Percentiles rank a stretch among this genome's conserved stretches.
These are phyloP conservation scores for Euborellia annulipes DNA, from an alignment of 1,140 invertebrate species.

Conservation along the genomic window DNA sequence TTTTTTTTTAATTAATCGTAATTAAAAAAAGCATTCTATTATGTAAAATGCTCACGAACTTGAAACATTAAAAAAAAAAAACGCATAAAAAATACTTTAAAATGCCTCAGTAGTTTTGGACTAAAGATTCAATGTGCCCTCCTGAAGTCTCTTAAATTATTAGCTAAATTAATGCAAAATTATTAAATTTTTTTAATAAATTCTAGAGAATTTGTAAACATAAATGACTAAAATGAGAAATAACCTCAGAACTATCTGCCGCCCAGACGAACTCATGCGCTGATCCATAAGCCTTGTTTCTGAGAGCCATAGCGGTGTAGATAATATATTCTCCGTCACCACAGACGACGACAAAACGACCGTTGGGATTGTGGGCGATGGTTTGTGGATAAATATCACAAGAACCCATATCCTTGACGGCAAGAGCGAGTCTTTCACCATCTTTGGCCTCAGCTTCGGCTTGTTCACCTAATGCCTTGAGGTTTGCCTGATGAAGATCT, in stretches of 20 bases:
- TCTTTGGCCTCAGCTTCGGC: constrained; percentile 59
- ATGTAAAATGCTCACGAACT: no score
- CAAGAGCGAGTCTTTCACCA: constrained; percentile 80
- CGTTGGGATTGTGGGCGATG: constrained; percentile 96
- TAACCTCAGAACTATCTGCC: constrained; percentile 89
- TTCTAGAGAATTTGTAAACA: no score
- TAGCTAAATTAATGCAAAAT: no score
- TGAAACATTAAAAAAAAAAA: no score
- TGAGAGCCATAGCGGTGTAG: constrained; percentile 95
- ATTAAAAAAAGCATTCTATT: no score
- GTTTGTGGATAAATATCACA: constrained; percentile 99
- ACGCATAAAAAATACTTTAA: no score
- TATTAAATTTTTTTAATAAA: no score
- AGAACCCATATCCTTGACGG: constrained; percentile 96
- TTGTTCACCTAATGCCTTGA: constrained; percentile 67
- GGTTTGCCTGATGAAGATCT: constrained; percentile 94
- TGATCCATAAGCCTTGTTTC: constrained; percentile 96
- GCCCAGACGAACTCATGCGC: constrained; percentile 99
- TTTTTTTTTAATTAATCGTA: no score
- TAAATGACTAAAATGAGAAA: no score
- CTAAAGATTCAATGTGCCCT: no score
- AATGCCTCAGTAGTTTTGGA: no score
- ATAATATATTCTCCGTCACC: constrained; percentile 99
- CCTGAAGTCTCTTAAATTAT: no score
- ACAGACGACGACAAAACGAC: constrained; percentile 95